These are phyloP conservation scores for Junonia oenone DNA, from an alignment of 2,888 invertebrate genomes.

Conservation along the genomic window DNA sequence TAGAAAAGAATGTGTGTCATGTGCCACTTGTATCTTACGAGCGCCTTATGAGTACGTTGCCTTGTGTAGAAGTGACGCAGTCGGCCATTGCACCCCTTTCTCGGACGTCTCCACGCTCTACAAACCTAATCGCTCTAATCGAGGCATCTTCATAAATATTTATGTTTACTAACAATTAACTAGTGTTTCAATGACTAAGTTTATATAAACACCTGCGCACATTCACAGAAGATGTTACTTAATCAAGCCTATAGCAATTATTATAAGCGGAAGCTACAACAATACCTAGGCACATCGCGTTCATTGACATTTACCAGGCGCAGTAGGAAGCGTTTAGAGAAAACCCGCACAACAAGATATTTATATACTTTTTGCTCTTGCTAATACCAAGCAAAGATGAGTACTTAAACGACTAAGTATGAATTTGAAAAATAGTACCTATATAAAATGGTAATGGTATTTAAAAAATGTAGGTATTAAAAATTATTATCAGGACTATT, in stretches of 20 bases:
- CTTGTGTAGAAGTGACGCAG: constrained; percentile 43
- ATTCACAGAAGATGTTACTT: constrained; percentile 16
- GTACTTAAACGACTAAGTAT: constrained; percentile 22
- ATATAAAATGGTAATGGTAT: too few species aligned
- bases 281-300: constrained; percentile 37
- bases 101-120: constrained; percentile 71
- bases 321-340: constrained; percentile 51
- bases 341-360: constrained; percentile 34
- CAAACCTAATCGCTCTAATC: constrained; percentile 61
- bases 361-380: constrained; percentile 38
- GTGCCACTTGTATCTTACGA: constrained; percentile 53
- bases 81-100: constrained; percentile 76
- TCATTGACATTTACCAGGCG: constrained; percentile 46
- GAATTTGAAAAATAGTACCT: too few species aligned
- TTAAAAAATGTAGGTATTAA: too few species aligned
- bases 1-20: constrained; percentile 65
- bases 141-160: constrained; percentile 52
- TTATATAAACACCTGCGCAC: neutral
- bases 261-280: constrained; percentile 3
- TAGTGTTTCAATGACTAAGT: neutral
- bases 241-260: constrained; percentile 6
- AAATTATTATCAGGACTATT: too few species aligned
- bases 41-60: constrained; percentile 42
- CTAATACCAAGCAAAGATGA: constrained; percentile 40
- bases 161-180: constrained; percentile 32